Evolutionary conservation across 1,140 invertebrate genomes (phyloP).

Genomic region (Drosophila sturtevanti): DNA sequence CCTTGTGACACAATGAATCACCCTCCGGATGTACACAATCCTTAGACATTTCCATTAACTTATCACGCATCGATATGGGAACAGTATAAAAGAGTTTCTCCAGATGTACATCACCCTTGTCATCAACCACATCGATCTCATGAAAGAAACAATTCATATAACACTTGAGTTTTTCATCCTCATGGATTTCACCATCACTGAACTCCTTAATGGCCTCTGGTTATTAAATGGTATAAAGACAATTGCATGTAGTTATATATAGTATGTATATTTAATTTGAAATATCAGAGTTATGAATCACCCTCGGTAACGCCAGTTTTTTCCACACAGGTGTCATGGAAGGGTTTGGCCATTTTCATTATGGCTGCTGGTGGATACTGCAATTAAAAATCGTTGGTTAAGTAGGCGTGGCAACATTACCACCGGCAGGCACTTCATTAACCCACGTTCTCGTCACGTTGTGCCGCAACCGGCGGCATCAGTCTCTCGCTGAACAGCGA

Average conservation of each 20-base stretch:
- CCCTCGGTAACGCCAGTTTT: slow-evolving; percentile 78
- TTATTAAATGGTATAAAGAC: background rate
- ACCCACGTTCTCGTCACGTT: slow-evolving; percentile 76
- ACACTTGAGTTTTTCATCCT: slow-evolving; percentile 74
- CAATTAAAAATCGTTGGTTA: slow-evolving; percentile 68
- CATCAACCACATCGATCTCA: slow-evolving; percentile 73
- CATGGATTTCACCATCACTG: slow-evolving; percentile 76
- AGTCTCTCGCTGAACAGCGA: slow-evolving; percentile 67
- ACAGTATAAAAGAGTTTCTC: slow-evolving; percentile 65
- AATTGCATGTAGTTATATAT: slow-evolving; percentile 8
- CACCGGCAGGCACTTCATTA: slow-evolving; percentile 57
- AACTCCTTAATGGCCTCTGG: slow-evolving; percentile 77
- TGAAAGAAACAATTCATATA: slow-evolving; percentile 82
- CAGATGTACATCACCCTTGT: slow-evolving; percentile 75
- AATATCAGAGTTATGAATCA: slow-evolving; percentile 36
- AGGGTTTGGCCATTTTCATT: slow-evolving; percentile 75
- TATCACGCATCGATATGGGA: slow-evolving; percentile 58
- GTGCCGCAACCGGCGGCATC: slow-evolving; percentile 61
- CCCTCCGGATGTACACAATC: slow-evolving; percentile 69
- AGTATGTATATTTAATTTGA: background rate
- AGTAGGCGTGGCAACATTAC: slow-evolving; percentile 44
- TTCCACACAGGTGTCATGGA: slow-evolving; percentile 73
- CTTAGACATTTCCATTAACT: slow-evolving; percentile 68
- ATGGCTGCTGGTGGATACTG: slow-evolving; percentile 77
- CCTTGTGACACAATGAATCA: slow-evolving; percentile 77